phyloP scores from a whole-genome alignment of 2,113 vertebrate species.

The Mustelus asterias region DNA sequence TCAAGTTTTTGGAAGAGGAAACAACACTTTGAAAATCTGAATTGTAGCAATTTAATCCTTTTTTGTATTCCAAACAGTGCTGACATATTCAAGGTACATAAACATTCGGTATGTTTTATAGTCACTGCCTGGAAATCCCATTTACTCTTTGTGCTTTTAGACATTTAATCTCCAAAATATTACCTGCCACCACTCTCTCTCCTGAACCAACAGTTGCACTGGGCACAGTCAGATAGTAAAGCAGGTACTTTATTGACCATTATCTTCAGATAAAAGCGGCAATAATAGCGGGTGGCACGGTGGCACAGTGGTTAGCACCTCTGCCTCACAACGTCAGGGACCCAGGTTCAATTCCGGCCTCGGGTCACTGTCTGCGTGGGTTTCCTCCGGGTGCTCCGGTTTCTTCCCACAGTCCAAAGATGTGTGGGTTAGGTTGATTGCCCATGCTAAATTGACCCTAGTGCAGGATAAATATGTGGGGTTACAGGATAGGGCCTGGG shows the following conservation, averaged over 20 bases:
- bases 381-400: too few relatives aligned
- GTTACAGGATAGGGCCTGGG: too few relatives aligned
- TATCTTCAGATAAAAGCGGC: background rate
- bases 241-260: background rate
- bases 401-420: too few relatives aligned
- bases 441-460: too few relatives aligned
- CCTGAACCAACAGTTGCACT: constrained; percentile 12
- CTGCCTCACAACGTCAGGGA: too few relatives aligned
- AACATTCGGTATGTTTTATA: background rate
- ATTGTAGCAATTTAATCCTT: background rate
- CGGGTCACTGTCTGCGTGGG: too few relatives aligned
- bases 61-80: background rate
- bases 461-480: too few relatives aligned
- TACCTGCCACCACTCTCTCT: background rate
- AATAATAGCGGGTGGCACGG: too few relatives aligned
- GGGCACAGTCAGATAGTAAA: background rate
- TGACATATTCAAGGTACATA: background rate
- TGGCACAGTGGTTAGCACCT: too few relatives aligned
- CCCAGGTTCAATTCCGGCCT: too few relatives aligned
- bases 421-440: too few relatives aligned
- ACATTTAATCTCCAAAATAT: background rate
- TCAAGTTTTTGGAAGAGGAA: background rate
- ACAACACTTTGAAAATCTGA: background rate
- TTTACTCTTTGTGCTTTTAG: background rate
- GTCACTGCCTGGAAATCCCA: background rate